phyloP scores from a whole-genome alignment of 2,888 invertebrate genomes.

The Sclerodermus sp. region DNA sequence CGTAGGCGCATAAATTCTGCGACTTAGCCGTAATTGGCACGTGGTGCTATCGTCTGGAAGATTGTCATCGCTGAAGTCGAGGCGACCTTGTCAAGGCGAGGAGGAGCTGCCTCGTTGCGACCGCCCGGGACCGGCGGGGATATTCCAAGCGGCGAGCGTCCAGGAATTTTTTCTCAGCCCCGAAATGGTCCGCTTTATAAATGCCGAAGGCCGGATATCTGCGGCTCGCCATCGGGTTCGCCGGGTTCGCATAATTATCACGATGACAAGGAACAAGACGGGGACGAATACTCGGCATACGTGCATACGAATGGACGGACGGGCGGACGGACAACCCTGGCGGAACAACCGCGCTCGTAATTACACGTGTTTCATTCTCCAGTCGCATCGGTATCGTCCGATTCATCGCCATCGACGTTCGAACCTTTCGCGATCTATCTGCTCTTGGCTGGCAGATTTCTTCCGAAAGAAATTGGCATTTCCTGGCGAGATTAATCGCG shows the following conservation, averaged over 20 bases:
- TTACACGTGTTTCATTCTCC: constrained; percentile 22
- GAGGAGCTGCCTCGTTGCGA: constrained; percentile 7
- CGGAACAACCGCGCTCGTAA: constrained; percentile 25
- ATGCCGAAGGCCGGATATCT: constrained; percentile 23
- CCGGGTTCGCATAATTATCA: constrained; percentile 27
- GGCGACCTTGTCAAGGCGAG: constrained; percentile 28
- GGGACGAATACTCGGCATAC: constrained; percentile 1
- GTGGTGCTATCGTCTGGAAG: constrained; percentile 18
- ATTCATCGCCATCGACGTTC: no score
- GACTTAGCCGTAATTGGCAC: constrained; percentile 32
- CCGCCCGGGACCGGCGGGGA: constrained; percentile 16
- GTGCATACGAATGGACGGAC: neutral
- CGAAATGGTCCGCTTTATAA: constrained; percentile 6
- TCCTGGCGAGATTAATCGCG: no score
- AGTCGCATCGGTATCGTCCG: constrained; percentile 8
- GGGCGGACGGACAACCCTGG: constrained; percentile 10
- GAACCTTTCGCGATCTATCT: no score
- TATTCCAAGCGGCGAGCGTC: constrained; percentile 1
- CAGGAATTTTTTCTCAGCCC: neutral
- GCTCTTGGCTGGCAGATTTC: no score
- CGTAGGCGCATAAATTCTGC: constrained; percentile 29
- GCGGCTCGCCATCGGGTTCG: constrained; percentile 17
- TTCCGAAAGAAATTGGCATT: no score
- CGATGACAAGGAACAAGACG: constrained; percentile 20
- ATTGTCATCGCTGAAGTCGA: constrained; percentile 31